phyloP scores from a whole-genome alignment of 2,888 invertebrate genomes.

The Odontothrips loti region DNA sequence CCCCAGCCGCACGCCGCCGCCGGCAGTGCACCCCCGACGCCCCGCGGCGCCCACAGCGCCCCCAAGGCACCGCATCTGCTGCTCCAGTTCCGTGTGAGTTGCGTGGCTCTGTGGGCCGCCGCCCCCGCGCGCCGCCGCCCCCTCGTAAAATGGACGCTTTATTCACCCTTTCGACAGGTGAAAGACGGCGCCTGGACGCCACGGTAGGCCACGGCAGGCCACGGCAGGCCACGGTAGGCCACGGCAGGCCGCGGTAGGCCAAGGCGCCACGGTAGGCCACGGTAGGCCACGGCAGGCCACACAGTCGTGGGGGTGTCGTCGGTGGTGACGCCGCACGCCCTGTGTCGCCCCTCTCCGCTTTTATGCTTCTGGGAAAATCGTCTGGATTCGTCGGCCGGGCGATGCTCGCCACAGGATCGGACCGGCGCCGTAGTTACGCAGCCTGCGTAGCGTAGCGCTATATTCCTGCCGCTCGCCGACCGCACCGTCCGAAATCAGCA shows the following conservation, averaged over 20 bases:
- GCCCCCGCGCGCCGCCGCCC: not conserved
- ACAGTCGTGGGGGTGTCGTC: not conserved
- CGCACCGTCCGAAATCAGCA: too few relatives aligned
- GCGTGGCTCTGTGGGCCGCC: not conserved
- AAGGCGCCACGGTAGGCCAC: not conserved
- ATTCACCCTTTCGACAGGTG: slow-evolving; percentile 24
- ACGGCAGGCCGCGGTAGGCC: not conserved
- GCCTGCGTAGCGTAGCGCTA: too few relatives aligned
- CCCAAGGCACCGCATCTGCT: too few relatives aligned
- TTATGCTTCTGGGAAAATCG: not conserved
- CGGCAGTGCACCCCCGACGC: not conserved
- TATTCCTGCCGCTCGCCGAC: too few relatives aligned
- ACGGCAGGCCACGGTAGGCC: not conserved
- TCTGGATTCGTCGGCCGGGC: not conserved
- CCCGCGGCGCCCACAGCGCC: too few relatives aligned
- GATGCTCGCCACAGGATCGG: too few relatives aligned
- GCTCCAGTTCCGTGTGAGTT: too few relatives aligned
- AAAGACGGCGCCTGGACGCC: not conserved
- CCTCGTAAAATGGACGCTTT: not conserved
- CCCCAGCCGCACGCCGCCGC: not conserved
- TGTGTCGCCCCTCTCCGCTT: not conserved
- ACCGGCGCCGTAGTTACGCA: too few relatives aligned
- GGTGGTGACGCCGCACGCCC: not conserved
- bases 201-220: not conserved
- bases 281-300: not conserved